phyloP scores from a whole-genome alignment of 1,140 invertebrate species.

The Pectinophora gossypiella region DNA sequence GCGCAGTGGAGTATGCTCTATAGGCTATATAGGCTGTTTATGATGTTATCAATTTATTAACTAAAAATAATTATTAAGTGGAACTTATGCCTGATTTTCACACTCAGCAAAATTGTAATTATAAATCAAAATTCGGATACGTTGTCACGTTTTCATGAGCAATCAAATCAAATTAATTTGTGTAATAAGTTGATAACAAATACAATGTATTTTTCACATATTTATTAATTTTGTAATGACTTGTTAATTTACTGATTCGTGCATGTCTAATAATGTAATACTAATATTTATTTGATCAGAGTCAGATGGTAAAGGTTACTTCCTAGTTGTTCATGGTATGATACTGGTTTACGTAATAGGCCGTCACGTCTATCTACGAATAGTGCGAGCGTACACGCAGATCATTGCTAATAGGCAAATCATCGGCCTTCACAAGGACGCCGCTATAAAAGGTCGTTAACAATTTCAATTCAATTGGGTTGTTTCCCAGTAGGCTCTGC shows the following conservation, averaged over 20 bases:
- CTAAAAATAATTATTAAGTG: too few species aligned
- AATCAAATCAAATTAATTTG: too few species aligned
- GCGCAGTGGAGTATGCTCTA: too few species aligned
- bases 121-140: too few species aligned
- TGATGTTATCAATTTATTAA: too few species aligned
- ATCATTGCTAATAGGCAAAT: constrained; percentile 44
- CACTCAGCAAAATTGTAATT: too few species aligned
- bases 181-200: too few species aligned
- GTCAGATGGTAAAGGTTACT: constrained; percentile 59
- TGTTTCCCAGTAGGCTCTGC: too few species aligned
- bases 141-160: too few species aligned
- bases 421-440: constrained; percentile 66
- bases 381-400: constrained; percentile 21
- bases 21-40: too few species aligned
- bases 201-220: not conserved
- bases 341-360: constrained; percentile 41
- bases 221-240: not conserved
- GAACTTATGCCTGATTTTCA: too few species aligned
- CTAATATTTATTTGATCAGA: constrained; percentile 48
- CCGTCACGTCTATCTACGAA: constrained; percentile 36
- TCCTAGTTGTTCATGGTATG: constrained; percentile 43
- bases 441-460: constrained; percentile 38
- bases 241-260: constrained; percentile 40
- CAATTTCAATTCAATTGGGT: too few species aligned
- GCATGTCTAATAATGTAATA: constrained; percentile 47